Evolutionary conservation across 2,113 vertebrate species (phyloP), one percentile per base, ranked within the genome.

Genomic region (Climacteris rufus): DNA sequence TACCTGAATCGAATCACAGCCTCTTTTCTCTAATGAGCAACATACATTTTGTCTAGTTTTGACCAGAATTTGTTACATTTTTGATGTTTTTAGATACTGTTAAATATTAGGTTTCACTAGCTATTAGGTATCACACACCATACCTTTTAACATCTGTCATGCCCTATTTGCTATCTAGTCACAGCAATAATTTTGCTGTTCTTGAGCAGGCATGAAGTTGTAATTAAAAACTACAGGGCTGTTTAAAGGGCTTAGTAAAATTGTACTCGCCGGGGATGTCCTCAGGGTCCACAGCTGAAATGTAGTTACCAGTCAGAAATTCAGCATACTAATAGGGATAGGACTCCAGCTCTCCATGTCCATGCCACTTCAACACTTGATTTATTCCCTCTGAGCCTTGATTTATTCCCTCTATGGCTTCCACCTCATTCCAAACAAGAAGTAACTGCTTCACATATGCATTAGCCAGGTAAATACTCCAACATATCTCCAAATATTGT

Each of bases 201-300:
- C 77, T 94, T 86, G 66, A 93, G 44, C 47, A 88, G 71, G 33
- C 45, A 88, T 39, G 44, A 91, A 87, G 82, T 47, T 3, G 0
- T 91, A 94, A 96, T 95, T 91, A 96, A 90, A 90, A 87, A 80
- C 90, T 88, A 90, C 63, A 92, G 27, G 42, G 47, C 54, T 96
- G 64, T 70, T 95, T 87, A 87, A 95, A 91, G 82, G 66, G 66
- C 42, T 93, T 50, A 83, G 82, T 54, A 90, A 96, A 79, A 91
- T 1, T 66, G 45, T 86, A 65, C 35, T 86, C 82, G 52, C 42
- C 2, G 7, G 77, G 56, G 83, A 87, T 68, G 54, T 83, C 88
- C 83, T 94, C 72, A 63, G 60, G 78, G 76, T 59, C 80, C 52
- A 75, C 15, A 52, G 45, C 21, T 89, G 86, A 86, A 80, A 88